Evolutionary conservation across 2,888 invertebrate genomes (phyloP).

Genomic region (Pandemis cinnamomeana): DNA sequence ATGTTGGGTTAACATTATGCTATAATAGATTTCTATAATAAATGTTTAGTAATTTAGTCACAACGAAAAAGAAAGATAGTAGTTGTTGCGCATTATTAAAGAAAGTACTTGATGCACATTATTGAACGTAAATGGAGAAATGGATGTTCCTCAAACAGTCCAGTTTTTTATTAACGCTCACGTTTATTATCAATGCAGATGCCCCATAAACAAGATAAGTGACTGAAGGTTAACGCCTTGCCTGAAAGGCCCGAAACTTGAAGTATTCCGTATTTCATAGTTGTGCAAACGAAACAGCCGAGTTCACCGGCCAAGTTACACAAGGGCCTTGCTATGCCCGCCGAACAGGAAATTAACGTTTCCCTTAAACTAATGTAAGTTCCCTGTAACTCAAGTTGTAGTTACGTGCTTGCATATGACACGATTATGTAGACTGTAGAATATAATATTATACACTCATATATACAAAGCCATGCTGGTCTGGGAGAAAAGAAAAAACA

Average conservation of each 20-base stretch:
- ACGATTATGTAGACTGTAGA: neutral
- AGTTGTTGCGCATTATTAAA: too few relatives aligned
- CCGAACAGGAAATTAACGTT: conserved; percentile 26
- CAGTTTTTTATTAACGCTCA: neutral
- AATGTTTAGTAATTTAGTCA: too few relatives aligned
- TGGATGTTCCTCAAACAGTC: too few relatives aligned
- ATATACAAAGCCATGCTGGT: too few relatives aligned
- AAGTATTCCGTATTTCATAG: conserved; percentile 17
- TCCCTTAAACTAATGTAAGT: conserved; percentile 18
- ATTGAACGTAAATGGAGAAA: too few relatives aligned
- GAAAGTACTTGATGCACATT: too few relatives aligned
- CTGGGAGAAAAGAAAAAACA: too few relatives aligned
- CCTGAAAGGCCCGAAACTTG: conserved; percentile 12
- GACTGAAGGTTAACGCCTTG: neutral
- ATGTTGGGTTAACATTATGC: too few relatives aligned
- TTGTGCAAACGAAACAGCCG: conserved; percentile 20
- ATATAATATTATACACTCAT: neutral
- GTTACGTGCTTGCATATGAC: neutral
- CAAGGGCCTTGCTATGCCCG: conserved; percentile 18
- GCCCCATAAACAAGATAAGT: neutral
- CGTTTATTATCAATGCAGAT: too few relatives aligned
- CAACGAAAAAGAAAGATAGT: too few relatives aligned
- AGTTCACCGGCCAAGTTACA: conserved; percentile 18
- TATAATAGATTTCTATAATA: too few relatives aligned
- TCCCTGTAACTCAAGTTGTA: neutral